Evolutionary conservation across 2,113 vertebrate genomes (phyloP), one percentile per base, ranked within the genome.

Genomic region (Trichomycterus rosablanca): DNA sequence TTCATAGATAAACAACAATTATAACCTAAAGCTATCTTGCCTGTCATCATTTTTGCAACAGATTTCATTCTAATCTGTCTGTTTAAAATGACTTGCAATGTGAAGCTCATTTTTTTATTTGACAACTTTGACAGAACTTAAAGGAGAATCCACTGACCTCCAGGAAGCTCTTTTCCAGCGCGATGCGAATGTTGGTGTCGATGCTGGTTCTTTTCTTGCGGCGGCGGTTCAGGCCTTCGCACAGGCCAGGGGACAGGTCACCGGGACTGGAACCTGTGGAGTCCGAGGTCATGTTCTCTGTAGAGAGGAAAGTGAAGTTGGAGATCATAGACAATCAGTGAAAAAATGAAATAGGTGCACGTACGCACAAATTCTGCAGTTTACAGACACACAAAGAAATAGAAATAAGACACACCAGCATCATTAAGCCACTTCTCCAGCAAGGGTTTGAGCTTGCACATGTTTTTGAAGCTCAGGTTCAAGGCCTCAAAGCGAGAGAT

Each of bases 391-490:
- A n/a, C n/a, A n/a, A 5, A n/a, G 2, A 40, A n/a, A 40, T 12
- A 40, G 15, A 40, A 34, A 18, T 70, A 68, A 62, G 72, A 87
- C 88, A 84, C 75, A 98, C 95, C 96, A 89, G 96, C 94, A 86
- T 99, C 96, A 71, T 95, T 98, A 50, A 98, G 90, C 95, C 96
- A 98, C 86, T 98, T 98, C 86, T 98, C 96, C 83, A 98, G 83
- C 86, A 98, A 88, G 52, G 96, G 96, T 84, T 98, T 98, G 77
- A 98, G 92, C 83, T 98, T 98, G 91, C 96, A 98, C 96, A 98
- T 98, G 86, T 98, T 98, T 87, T 98, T 98, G 91, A 98, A 98
- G 91, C 96, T 98, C 87, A 98, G 89, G 83, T 98, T 98, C 92
- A 98, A 93, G 89, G 96, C 96, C 92, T 98, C 96, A 75, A 98